A percentile compares a stretch with the other conserved stretches of the same genome.
Conservation (phyloP, 2,113 vertebrate species). For the Archilochus colubris region DNA sequence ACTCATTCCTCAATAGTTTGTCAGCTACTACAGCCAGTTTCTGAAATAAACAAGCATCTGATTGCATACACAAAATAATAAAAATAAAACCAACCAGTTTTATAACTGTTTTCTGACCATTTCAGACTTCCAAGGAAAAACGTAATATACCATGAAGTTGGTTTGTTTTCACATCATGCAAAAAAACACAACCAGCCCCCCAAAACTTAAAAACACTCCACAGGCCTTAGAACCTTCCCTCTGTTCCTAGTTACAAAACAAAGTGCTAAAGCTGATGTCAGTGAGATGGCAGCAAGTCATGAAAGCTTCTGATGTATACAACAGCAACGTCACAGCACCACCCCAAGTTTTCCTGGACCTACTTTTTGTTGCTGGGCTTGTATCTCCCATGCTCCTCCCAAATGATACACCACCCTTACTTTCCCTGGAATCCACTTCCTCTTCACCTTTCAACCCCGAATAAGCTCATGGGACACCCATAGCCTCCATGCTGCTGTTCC, state of each 20-base stretch:
- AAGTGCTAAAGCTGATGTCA: neutral
- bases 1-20: neutral
- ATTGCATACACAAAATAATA: neutral
- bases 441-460: slow-evolving; percentile 78
- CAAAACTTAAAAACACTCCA: neutral
- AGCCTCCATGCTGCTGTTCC: slow-evolving; percentile 41
- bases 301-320: neutral
- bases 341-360: slow-evolving; percentile 71
- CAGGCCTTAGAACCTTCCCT: neutral
- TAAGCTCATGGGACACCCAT: slow-evolving; percentile 6
- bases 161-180: neutral
- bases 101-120: neutral
- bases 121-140: neutral
- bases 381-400: slow-evolving; percentile 74
- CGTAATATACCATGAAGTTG: neutral
- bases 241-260: neutral
- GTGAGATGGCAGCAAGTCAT: neutral
- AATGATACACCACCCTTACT: neutral
- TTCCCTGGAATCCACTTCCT: slow-evolving; percentile 77
- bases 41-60: neutral
- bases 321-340: neutral
- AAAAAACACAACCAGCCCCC: neutral
- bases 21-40: neutral
- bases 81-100: neutral
- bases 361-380: slow-evolving; percentile 74